phyloP scores from a whole-genome alignment of 2,888 invertebrate genomes.

The Slavum lentiscoides region DNA sequence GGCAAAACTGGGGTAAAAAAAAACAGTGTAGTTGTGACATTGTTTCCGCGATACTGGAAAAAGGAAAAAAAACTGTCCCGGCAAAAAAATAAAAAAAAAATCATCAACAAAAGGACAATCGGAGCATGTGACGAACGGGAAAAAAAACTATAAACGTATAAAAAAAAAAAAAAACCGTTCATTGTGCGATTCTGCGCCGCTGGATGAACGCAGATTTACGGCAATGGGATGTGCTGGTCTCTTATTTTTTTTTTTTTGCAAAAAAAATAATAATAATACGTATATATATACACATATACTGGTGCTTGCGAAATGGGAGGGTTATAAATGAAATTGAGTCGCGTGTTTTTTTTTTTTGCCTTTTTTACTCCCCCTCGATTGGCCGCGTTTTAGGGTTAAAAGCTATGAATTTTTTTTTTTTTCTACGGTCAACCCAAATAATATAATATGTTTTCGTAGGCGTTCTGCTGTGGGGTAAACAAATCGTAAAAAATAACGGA shows the following conservation, averaged over 20 bases:
- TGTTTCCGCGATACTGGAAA: conserved; percentile 52
- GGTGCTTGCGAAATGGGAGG: conserved; percentile 11
- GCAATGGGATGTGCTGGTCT: conserved; percentile 42
- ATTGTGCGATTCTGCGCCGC: conserved; percentile 37
- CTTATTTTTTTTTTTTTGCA: conserved; percentile 3
- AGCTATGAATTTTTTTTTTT: conserved; percentile 37
- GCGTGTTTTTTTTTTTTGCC: conserved; percentile 21
- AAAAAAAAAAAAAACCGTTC: conserved; percentile 34
- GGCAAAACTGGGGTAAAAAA: conserved; percentile 35
- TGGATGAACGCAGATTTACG: conserved; percentile 49
- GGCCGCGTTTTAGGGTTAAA: conserved; percentile 50
- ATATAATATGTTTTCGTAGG: conserved; percentile 14
- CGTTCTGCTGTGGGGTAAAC: conserved; percentile 49
- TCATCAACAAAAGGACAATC: conserved; percentile 48
- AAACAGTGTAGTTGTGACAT: conserved; percentile 22
- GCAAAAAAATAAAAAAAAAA: conserved; percentile 37
- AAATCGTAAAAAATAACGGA: conserved; percentile 51
- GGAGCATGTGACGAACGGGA: conserved; percentile 38
- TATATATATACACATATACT: neutral
- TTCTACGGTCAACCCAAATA: conserved; percentile 31
- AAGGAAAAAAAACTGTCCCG: conserved; percentile 17
- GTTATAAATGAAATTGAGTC: conserved; percentile 49
- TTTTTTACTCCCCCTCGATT: conserved; percentile 38
- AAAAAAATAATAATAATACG: conserved; percentile 6
- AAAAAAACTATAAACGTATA: too few relatives aligned